Evolutionary conservation across 2,888 invertebrate genomes (phyloP), one percentile per base, ranked within the genome.

Genomic region (Seladonia tumulorum): DNA sequence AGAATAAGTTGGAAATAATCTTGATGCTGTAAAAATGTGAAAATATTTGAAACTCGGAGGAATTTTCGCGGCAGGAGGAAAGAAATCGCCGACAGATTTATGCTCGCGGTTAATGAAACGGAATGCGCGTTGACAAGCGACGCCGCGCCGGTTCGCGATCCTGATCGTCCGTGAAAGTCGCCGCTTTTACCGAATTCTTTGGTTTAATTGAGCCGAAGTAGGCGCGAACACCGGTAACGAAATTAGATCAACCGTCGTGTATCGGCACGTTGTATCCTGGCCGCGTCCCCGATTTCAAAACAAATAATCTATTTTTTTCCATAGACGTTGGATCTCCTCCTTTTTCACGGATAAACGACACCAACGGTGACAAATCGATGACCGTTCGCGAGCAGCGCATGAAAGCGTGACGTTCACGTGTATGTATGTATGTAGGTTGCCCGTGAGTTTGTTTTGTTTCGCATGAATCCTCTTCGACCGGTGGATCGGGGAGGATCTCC

Each of bases 331-430:
- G 16, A 3, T 39, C 29, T 39, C 29, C 16, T 39, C 72, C 39
- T 70, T 72, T 14, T 5, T n/a, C 45, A 12, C 35, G 39, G 72
- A 49, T 68, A 18, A 74, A n/a, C 12, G 25, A 77, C 60, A 45
- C 49, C 4, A 22, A 18, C 2, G 70, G 74, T 78, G 83, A 86
- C 83, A 83, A 81, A 81, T 25, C 60, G 60, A 60, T 60, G 60
- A 42, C 25, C 12, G 22, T 16, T 74, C 74, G 57, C 0, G 47
- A 12, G 60, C 25, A 73, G 22, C 2, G 25, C 72, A 66, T 66
- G 86, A 86, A 86, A 83, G 83, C 83, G 86, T 83, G 49, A 83
- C 79, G 76, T 63, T 39, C 77, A 7, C 71, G 22, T 66, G 22
- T 66, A 39, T 68, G 68, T 84, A 60, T 66, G 22, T 66, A 39